Base-by-base conservation (phyloP, 1,140 invertebrate genomes). In the Eurosta solidaginis region DNA sequence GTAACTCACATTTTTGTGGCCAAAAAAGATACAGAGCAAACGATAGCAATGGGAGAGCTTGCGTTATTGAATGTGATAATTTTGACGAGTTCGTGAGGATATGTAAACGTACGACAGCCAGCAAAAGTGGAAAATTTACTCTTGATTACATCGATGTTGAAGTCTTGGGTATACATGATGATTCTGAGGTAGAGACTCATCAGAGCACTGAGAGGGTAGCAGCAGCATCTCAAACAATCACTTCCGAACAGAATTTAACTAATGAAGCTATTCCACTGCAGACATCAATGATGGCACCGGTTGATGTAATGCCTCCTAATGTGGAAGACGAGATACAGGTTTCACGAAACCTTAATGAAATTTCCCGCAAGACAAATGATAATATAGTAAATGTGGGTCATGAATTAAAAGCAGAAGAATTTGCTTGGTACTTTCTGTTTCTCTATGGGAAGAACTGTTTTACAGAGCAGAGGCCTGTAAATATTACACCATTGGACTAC, bases 391-490 rank as follows among this genome's bases (percentile, higher is more conserved):
- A 86, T 80, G 82, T 81, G 73, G 78, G 1, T 74, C 78, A 82
- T 79, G 85, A 88, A 80, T 29, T 81, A 25, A 84, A 82, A 84
- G 82, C 84, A 79, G 88, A 89, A 83, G 86, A 89, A 80, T 85
- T 88, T 74, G 80, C 85, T 1, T 89, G 85, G 83, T 88, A 77
- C 68, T 76, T 80, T 73, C 78, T 88, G 7, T 88, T 88, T 79
- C 88, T 87, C n/a, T 83, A 87, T 80, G 88, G 85, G 87, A 88
- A 68, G n/a, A 68, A n/a, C 78, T 85, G 87, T 44, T 84, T 89
- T 12, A 83, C 83, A 77, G 84, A 88, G 77, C 44, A 80, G 78
- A 78, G 86, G 68, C 74, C 78, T 33, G 82, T 88, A 12, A 77
- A 80, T 42, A 88, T 88, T 54, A 85, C 82, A 49, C 77, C 85